Evolutionary conservation across 2,113 vertebrate genomes (phyloP), one percentile per base, ranked within the genome.

Genomic region (Arvicanthis niloticus): DNA sequence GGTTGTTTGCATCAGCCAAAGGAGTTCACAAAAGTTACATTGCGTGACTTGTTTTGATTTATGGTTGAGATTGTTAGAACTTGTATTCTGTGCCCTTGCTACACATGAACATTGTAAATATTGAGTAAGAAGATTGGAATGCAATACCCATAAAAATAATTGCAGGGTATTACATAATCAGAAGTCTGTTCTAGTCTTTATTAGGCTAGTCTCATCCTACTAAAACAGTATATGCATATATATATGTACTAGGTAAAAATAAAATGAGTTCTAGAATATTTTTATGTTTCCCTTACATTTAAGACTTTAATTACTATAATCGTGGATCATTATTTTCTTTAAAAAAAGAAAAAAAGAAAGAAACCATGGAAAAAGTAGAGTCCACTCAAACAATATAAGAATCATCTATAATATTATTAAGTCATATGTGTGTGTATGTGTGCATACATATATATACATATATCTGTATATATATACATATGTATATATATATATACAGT

Each of bases 141-240:
- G 99, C 99, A 99, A 98, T 99, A 98, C 98, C 98, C 98, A 98
- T 99, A 99, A 99, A 99, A 99, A 99, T 99, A 99, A 99, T 99
- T 99, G 98, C 97, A 98, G 99, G 98, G 99, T 99, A 98, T 99
- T 99, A 98, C 98, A 98, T 99, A 99, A 98, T 99, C 98, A 97
- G 87, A 98, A 98, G 94, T 98, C 97, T 98, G 96, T 98, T 98
- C 94, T 98, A 97, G 98, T 97, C 98, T 90, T 98, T 4, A 91
- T 97, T 97, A 93, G 88, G 95, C 95, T 72, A 86, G 95, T 96
- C 94, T 93, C 89, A 93, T 73, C 70, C 95, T 89, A 98, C 96
- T 84, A 96, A 96, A 96, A 93, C 75, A 85, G 60, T 88, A 90
- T 93, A 89, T 84, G 90, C 80, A 91, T 93, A 90, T 84, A 45